phyloP scores from a whole-genome alignment of 2,888 invertebrate genomes.

The Mellilla xanthometata region DNA sequence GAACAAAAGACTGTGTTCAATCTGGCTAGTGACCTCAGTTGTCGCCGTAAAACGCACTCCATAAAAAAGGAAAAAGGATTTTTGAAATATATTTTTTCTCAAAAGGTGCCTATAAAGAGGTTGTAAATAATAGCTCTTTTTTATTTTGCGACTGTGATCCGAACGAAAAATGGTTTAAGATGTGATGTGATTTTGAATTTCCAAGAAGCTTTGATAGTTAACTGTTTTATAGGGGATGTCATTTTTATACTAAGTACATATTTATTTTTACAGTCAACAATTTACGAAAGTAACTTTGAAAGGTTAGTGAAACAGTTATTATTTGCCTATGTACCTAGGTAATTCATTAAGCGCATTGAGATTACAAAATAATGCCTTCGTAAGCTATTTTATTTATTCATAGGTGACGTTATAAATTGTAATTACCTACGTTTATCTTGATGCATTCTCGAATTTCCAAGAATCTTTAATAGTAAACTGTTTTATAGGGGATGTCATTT shows the following conservation, averaged over 20 bases:
- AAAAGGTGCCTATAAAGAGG: conserved; percentile 45
- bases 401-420: too few species aligned
- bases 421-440: not conserved
- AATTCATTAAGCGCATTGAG: too few species aligned
- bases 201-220: conserved; percentile 5
- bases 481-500: too few species aligned
- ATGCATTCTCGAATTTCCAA: conserved; percentile 2
- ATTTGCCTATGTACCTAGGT: too few species aligned
- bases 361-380: too few species aligned
- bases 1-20: conserved; percentile 36
- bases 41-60: conserved; percentile 56
- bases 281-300: too few species aligned
- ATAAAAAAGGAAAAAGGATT: conserved; percentile 49
- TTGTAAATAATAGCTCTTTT: conserved; percentile 60
- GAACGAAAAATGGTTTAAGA: conserved; percentile 36
- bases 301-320: too few species aligned
- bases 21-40: conserved; percentile 50
- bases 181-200: conserved; percentile 7
- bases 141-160: conserved; percentile 40
- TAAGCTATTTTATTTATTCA: too few species aligned
- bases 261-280: too few species aligned
- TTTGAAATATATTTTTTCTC: conserved; percentile 47
- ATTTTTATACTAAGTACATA: too few species aligned
- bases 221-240: not conserved
- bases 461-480: conserved; percentile 2